Evolutionary conservation across 2,888 invertebrate species (phyloP), one percentile per base, ranked within the genome.

Genomic region (Yponomeuta sedellus): DNA sequence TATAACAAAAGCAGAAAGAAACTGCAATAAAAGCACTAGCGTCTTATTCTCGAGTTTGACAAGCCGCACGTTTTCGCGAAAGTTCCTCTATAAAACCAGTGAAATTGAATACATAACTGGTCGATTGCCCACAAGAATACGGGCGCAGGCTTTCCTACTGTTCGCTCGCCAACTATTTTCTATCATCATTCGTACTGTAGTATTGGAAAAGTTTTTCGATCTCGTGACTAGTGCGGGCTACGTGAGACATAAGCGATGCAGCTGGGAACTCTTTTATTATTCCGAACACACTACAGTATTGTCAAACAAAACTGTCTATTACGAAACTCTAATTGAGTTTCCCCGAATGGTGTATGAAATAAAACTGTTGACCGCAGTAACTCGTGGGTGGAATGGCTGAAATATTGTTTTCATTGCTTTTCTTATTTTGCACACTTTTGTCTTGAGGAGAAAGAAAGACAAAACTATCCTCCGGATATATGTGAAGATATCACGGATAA

Each of bases 121-220:
- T 16, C 44, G 44, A 12, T 52, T 52, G 44, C 44, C 44, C 16
- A 12, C 44, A 52, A 52, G 44, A 52, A 52, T 52, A 52, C 12
- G 44, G 12, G 12, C 16, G 10, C 28, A 5, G 28, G 82, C 81
- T 77, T 76, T 76, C 74, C 73, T 71, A 82, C 80, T 79, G 75
- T 73, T 74, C 73, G 72, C 72, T 65, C 72, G 72, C 76, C 80
- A 84, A 85, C 83, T 82, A 83, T 85, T 86, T 84, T 79, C 86
- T 86, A 83, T 87, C 86, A 87, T 86, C 85, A 83, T 78, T 76
- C 76, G 61, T 25, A 78, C 76, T 76, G 75, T 77, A 78, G 79
- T 86, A 88, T 88, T 89, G 87, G 88, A 88, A 89, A 89, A 89
- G 77, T 89, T 89, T 89, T 86, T 85, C 86, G 85, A 86, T 86